Percentiles rank a stretch among this genome's conserved stretches.
Conservation (phyloP, 2,113 vertebrate genomes). For the Lontra canadensis region DNA sequence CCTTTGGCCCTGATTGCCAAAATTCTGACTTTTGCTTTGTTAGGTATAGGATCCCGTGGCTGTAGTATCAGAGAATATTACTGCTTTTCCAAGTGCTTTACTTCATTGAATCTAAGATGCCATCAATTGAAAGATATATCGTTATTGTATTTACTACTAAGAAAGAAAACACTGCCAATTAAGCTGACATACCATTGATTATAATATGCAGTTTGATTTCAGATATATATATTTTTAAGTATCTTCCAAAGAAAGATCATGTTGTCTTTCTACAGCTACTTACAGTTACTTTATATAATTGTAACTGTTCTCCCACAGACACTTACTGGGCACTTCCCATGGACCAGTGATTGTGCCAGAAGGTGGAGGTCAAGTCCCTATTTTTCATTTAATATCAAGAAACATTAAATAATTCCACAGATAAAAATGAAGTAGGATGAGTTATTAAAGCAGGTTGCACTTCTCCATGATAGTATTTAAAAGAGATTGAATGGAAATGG, state of each 20-base stretch:
- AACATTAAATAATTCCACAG: neutral
- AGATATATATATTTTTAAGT: neutral
- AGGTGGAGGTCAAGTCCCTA: neutral
- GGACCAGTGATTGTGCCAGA: neutral
- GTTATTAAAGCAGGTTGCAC: neutral
- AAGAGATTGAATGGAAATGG: neutral
- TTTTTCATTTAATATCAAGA: neutral
- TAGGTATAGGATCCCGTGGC: neutral
- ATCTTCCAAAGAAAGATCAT: neutral
- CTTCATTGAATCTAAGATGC: neutral
- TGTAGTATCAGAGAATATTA: neutral
- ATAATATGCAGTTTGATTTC: neutral
- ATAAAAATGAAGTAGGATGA: neutral
- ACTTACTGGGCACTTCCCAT: neutral
- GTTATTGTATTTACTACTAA: neutral
- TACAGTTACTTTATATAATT: neutral
- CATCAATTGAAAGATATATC: neutral
- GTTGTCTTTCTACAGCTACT: neutral
- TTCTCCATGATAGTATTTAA: neutral
- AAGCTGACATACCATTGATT: slow-evolving; percentile 14
- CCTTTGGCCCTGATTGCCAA: neutral
- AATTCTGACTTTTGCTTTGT: slow-evolving; percentile 4
- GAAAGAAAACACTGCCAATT: neutral
- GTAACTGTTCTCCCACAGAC: neutral
- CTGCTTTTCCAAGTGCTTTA: neutral